Base-by-base conservation (phyloP, 2,113 vertebrate genomes). In the Sinocyclocheilus maitianheensis region DNA sequence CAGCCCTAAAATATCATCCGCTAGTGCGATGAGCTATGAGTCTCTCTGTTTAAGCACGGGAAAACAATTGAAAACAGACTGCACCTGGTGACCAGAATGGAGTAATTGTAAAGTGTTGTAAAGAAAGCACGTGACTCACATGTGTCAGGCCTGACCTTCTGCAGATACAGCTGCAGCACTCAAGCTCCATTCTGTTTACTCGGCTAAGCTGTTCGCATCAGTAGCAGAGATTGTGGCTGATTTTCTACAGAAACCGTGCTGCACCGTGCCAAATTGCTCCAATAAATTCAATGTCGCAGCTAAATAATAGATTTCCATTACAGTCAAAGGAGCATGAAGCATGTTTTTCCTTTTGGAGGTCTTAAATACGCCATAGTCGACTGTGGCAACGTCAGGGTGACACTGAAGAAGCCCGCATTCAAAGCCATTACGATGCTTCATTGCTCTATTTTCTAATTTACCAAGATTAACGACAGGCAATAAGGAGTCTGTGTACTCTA, bases 361-460 rank as follows among this genome's bases (percentile, higher is more conserved):
- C 87, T 84, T 91, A 87, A 91, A 88, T 89, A 90, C 89, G 88
- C 85, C 84, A 84, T 90, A 89, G 83, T 89, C 84, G 84, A 77
- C 87, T 90, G 40, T 77, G 89, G 81, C 87, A 72, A 80, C 88
- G 83, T 91, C 87, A 82, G 76, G 74, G 83, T 48, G 79, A 34
- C 40, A 4, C 76, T 60, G 90, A 84, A 86, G 89, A 86, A 92
- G 91, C 83, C 87, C 87, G 74, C 63, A 91, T 92, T 90, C 90
- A 91, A 90, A 92, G 90, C 92, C 91, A 94, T 94, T 94, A 91
- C 90, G 91, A 91, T 90, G 88, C 89, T 90, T 91, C 91, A 91
- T 90, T 91, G 88, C 90, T 91, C 87, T 89, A 88, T 93, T 94
- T 93, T 92, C 87, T 91, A 91, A 93, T 94, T 92, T 91, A 91